These are phyloP conservation scores for Anser cygnoides DNA, from an alignment of 2,113 vertebrate species.

Conservation along the genomic window DNA sequence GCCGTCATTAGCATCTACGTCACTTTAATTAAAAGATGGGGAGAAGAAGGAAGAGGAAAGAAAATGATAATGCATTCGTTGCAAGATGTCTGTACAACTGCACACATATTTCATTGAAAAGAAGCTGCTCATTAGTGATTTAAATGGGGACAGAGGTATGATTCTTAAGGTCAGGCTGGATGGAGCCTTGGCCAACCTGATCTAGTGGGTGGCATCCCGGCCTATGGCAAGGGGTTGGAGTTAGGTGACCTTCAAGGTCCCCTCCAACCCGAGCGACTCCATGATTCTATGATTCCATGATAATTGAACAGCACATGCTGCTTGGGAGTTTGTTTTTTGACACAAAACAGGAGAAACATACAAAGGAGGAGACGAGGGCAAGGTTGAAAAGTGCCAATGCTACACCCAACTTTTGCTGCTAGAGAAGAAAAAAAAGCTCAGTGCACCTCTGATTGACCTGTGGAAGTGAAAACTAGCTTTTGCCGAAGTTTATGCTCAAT, in stretches of 20 bases:
- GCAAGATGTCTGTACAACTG: not conserved
- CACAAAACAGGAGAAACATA: not conserved
- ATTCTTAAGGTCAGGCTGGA: too few species aligned
- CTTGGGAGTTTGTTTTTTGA: not conserved
- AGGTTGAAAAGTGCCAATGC: not conserved
- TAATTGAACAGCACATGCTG: not conserved
- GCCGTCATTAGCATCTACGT: not conserved
- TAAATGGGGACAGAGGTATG: not conserved
- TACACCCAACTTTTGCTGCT: not conserved
- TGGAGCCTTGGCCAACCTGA: too few species aligned
- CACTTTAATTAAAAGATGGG: constrained; percentile 10
- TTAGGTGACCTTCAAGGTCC: too few species aligned
- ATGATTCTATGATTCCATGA: too few species aligned
- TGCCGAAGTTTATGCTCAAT: not conserved
- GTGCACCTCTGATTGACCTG: not conserved
- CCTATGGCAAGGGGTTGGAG: too few species aligned
- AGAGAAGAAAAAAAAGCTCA: not conserved
- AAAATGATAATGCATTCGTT: not conserved
- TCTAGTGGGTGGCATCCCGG: too few species aligned
- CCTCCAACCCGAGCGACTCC: too few species aligned
- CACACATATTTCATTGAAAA: not conserved
- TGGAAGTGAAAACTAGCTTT: not conserved
- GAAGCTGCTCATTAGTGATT: not conserved
- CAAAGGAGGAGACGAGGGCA: not conserved
- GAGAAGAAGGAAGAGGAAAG: not conserved